phyloP scores from a whole-genome alignment of 2,888 invertebrate species.

The Ligdia adustata region DNA sequence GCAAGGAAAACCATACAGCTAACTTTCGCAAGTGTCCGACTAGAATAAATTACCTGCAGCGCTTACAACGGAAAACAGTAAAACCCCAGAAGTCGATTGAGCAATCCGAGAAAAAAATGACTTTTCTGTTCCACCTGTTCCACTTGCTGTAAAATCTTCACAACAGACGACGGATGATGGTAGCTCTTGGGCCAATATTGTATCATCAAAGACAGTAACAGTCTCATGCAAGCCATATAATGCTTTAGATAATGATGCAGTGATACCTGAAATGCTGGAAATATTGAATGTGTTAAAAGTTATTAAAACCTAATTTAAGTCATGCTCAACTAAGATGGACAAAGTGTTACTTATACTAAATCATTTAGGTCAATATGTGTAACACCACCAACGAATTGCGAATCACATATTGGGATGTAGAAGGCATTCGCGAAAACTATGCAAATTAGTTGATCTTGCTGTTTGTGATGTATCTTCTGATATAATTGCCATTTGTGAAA shows the following conservation, averaged over 20 bases:
- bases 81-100: background rate
- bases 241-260: background rate
- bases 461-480: slow-evolving; percentile 1
- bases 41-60: background rate
- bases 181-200: background rate
- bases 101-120: too few species aligned
- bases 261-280: background rate
- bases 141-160: background rate
- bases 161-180: background rate
- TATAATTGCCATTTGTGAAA: slow-evolving; percentile 2
- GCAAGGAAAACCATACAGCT: slow-evolving; percentile 7
- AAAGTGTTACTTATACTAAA: slow-evolving; percentile 8
- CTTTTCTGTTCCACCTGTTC: too few species aligned
- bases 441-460: slow-evolving; percentile 2
- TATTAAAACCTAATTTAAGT: slow-evolving; percentile 2
- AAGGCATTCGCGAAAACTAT: slow-evolving; percentile 7
- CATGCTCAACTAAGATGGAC: slow-evolving; percentile 8
- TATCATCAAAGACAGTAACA: background rate
- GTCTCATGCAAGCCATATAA: background rate
- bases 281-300: too few species aligned
- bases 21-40: slow-evolving; percentile 3
- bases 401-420: slow-evolving; percentile 8
- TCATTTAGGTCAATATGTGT: slow-evolving; percentile 11
- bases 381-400: slow-evolving; percentile 1
- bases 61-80: background rate